Evolutionary conservation across 2,797 vertebrate species (phyloP).

Genomic region (Brotula barbata): DNA sequence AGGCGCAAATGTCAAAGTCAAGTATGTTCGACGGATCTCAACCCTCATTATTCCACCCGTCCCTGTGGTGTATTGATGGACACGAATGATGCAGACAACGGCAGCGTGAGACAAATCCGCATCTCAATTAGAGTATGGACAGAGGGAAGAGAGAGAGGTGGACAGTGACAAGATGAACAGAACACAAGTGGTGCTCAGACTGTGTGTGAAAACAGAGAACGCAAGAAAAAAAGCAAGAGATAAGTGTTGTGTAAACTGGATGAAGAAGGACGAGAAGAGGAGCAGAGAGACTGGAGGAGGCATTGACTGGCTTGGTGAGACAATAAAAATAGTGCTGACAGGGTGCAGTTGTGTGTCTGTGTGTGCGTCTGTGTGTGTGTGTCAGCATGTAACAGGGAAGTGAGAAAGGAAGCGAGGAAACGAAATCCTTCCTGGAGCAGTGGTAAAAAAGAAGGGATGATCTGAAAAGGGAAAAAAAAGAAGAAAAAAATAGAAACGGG

Average conservation of each 20-base stretch:
- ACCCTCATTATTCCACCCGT: slow-evolving; percentile 46
- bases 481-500: slow-evolving; percentile 30
- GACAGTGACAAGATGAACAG: slow-evolving; percentile 47
- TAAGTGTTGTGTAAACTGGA: slow-evolving; percentile 45
- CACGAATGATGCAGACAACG: slow-evolving; percentile 19
- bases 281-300: slow-evolving; percentile 38
- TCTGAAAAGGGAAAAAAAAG: slow-evolving; percentile 19
- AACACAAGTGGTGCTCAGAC: slow-evolving; percentile 36
- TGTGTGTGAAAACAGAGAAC: slow-evolving; percentile 11
- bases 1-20: slow-evolving; percentile 13
- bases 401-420: slow-evolving; percentile 30
- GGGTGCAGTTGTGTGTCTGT: slow-evolving; percentile 34
- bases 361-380: slow-evolving; percentile 7
- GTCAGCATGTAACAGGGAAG: slow-evolving; percentile 41
- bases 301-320: slow-evolving; percentile 62
- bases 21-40: slow-evolving; percentile 19
- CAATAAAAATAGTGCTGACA: slow-evolving; percentile 74
- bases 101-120: slow-evolving; percentile 36
- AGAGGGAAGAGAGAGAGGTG: slow-evolving; percentile 43
- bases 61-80: slow-evolving; percentile 29
- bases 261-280: slow-evolving; percentile 44
- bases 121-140: slow-evolving; percentile 34
- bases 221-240: slow-evolving; percentile 39
- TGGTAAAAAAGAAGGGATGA: slow-evolving; percentile 41
- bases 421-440: slow-evolving; percentile 47